Conservation (phyloP, 1,140 invertebrate species). For the Neotoxoptera formosana region DNA sequence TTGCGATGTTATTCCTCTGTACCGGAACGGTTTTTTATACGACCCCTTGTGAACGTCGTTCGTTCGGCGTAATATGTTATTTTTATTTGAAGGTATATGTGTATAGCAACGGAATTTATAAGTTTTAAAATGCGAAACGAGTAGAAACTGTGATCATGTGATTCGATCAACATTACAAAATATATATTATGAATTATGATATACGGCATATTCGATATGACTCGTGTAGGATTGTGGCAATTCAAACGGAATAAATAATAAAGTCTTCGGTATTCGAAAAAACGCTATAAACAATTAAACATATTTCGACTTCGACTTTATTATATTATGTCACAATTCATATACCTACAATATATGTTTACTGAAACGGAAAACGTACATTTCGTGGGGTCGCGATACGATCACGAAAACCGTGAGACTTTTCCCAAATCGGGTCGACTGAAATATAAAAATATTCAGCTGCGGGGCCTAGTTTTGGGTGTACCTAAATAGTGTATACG, state of each 20-base stretch:
- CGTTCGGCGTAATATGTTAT: neutral
- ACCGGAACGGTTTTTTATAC: neutral
- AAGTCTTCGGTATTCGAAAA: neutral
- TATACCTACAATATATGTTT: neutral
- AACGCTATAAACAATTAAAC: neutral
- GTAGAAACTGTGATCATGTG: neutral
- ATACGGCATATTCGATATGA: neutral
- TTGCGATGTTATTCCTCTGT: neutral
- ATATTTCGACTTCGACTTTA: neutral
- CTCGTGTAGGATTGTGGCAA: neutral
- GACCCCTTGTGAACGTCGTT: neutral
- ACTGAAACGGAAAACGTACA: neutral
- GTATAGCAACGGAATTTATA: neutral
- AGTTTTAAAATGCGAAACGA: slow-evolving; percentile 23
- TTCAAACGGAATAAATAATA: neutral
- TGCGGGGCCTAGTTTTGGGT: neutral
- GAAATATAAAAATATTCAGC: neutral
- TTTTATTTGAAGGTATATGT: neutral
- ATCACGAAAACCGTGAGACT: neutral
- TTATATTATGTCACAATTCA: neutral
- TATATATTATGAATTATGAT: neutral
- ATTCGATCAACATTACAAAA: neutral
- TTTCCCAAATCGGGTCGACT: neutral
- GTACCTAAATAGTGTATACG: neutral
- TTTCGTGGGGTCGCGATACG: neutral